Percentiles rank a stretch among this genome's conserved stretches.
phyloP scores from a whole-genome alignment of 2,888 invertebrate species.

The Nemotelus nigrinus region DNA sequence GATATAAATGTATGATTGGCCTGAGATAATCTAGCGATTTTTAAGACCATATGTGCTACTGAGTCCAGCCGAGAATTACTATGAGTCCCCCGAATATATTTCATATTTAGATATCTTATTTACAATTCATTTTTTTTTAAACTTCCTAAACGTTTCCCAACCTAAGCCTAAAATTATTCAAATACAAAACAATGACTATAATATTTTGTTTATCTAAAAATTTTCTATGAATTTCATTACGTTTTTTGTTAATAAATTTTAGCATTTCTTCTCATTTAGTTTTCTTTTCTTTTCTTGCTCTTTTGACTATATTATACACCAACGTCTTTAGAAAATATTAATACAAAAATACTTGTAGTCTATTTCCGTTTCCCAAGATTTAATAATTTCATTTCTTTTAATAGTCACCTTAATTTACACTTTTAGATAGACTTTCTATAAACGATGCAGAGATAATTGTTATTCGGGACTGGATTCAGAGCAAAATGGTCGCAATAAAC shows the following conservation, averaged over 20 bases:
- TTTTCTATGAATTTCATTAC: slow-evolving; percentile 51
- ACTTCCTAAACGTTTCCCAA: slow-evolving; percentile 74
- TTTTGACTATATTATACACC: slow-evolving; percentile 62
- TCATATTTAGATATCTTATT: slow-evolving; percentile 37
- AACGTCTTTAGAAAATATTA: slow-evolving; percentile 69
- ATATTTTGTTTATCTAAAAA: slow-evolving; percentile 53
- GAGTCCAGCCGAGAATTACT: slow-evolving; percentile 24
- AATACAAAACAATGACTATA: slow-evolving; percentile 62
- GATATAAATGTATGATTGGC: slow-evolving; percentile 10
- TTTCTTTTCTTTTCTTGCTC: slow-evolving; percentile 12
- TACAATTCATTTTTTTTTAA: slow-evolving; percentile 56
- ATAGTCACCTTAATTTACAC: slow-evolving; percentile 25
- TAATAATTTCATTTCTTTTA: slow-evolving; percentile 53
- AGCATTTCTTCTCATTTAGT: slow-evolving; percentile 40
- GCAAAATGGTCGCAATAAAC: neutral
- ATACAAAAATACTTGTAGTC: slow-evolving; percentile 71
- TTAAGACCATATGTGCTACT: neutral
- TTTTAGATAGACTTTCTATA: slow-evolving; percentile 40
- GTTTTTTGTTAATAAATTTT: slow-evolving; percentile 45
- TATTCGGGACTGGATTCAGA: slow-evolving; percentile 19
- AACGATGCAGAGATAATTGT: slow-evolving; percentile 21
- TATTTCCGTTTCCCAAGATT: slow-evolving; percentile 69
- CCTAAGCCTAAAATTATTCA: slow-evolving; percentile 70
- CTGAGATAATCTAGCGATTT: slow-evolving; percentile 26
- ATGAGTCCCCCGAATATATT: slow-evolving; percentile 14